These are phyloP conservation scores for Papilio demoleus DNA, from an alignment of 2,888 invertebrate genomes.

Conservation along the genomic window DNA sequence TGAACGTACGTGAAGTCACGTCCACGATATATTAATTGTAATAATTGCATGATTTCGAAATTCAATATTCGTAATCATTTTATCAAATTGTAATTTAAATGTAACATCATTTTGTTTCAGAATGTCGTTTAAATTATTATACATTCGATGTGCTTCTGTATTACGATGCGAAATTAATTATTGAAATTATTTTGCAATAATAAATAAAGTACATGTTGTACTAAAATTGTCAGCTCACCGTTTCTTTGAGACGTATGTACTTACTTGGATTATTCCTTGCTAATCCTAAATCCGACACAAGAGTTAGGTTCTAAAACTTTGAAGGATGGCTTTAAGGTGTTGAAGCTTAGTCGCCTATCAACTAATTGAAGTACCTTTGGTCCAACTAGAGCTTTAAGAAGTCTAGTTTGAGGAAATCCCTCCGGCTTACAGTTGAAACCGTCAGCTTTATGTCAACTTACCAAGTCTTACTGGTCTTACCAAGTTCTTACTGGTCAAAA, in stretches of 20 bases:
- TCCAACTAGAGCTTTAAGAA: background rate
- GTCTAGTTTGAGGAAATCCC: background rate
- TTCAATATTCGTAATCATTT: constrained; percentile 33
- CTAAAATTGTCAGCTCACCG: background rate
- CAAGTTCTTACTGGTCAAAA: background rate
- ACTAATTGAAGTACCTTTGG: background rate
- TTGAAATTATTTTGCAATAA: background rate
- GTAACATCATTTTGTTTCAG: constrained; percentile 22
- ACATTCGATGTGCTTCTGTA: background rate
- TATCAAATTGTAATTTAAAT: constrained; percentile 28
- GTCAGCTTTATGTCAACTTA: constrained; percentile 11
- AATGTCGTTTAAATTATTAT: constrained; percentile 17
- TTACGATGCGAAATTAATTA: constrained; percentile 1
- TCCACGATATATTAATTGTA: constrained; percentile 35
- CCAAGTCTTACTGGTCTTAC: background rate
- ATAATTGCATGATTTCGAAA: constrained; percentile 30
- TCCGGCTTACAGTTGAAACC: background rate
- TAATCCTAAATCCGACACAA: background rate
- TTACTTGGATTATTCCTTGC: background rate
- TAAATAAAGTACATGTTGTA: too few species aligned
- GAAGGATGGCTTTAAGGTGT: background rate
- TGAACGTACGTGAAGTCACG: constrained; percentile 33
- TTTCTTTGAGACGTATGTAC: background rate
- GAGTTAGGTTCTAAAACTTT: background rate
- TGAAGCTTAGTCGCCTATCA: background rate